phyloP scores from a whole-genome alignment of 2,888 invertebrate genomes.

The Pocota personata region DNA sequence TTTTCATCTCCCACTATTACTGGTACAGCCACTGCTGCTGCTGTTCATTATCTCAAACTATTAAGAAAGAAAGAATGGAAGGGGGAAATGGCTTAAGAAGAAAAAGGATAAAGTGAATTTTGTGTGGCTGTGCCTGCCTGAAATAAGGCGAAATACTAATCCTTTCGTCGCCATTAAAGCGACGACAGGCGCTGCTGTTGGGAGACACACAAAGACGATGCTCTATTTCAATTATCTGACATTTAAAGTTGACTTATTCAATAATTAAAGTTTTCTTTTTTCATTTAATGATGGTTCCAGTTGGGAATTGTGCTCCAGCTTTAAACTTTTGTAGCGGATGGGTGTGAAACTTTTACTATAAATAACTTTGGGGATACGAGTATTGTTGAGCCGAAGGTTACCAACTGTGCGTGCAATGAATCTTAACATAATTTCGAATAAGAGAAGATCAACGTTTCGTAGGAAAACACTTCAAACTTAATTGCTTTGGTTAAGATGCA shows the following conservation, averaged over 20 bases:
- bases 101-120: slow-evolving; percentile 34
- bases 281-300: slow-evolving; percentile 3
- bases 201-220: slow-evolving; percentile 22
- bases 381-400: not conserved
- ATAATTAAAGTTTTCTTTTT: slow-evolving; percentile 45
- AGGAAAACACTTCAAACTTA: slow-evolving; percentile 1
- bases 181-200: not conserved
- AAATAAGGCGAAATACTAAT: slow-evolving; percentile 30
- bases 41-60: slow-evolving; percentile 72
- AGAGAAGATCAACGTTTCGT: slow-evolving; percentile 23
- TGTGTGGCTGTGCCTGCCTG: slow-evolving; percentile 27
- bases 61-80: slow-evolving; percentile 25
- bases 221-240: slow-evolving; percentile 67
- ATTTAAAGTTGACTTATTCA: slow-evolving; percentile 60
- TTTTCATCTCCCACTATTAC: slow-evolving; percentile 62
- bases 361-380: slow-evolving; percentile 28
- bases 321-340: slow-evolving; percentile 26
- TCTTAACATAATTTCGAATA: slow-evolving; percentile 17
- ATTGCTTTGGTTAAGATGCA: slow-evolving; percentile 33
- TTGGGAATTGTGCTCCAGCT: slow-evolving; percentile 22
- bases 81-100: slow-evolving; percentile 11
- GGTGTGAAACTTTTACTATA: slow-evolving; percentile 30
- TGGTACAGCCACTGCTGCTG: slow-evolving; percentile 42
- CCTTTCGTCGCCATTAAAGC: slow-evolving; percentile 59
- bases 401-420: slow-evolving; percentile 44